Conservation (phyloP, 2,888 invertebrate genomes). For the Lumbricus terrestris region DNA sequence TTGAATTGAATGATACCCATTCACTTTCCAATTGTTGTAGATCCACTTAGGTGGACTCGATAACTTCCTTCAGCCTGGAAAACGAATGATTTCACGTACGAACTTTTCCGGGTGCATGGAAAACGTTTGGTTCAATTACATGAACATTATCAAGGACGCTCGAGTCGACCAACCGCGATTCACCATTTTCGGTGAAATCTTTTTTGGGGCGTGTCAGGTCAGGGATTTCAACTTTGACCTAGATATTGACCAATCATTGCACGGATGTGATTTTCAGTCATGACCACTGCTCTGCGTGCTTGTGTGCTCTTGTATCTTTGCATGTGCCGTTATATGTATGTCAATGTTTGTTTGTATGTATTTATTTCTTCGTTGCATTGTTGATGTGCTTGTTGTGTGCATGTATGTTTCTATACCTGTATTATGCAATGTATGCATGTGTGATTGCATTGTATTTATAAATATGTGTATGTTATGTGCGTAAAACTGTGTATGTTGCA, state of each 20-base stretch:
- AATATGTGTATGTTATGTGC: too few species aligned
- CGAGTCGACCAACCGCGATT: slow-evolving; percentile 41
- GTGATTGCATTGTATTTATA: too few species aligned
- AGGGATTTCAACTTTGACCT: not conserved
- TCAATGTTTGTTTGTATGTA: too few species aligned
- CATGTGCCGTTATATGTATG: not conserved
- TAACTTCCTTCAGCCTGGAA: slow-evolving; percentile 66
- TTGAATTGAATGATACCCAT: not conserved
- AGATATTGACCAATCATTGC: not conserved
- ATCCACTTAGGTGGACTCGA: slow-evolving; percentile 90
- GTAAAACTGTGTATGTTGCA: too few species aligned
- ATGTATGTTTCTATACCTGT: too few species aligned
- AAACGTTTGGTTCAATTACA: slow-evolving; percentile 86
- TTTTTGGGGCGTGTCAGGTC: slow-evolving; percentile 41
- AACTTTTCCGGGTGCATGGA: slow-evolving; percentile 96
- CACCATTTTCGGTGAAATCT: slow-evolving; percentile 41
- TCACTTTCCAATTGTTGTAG: slow-evolving; percentile 61
- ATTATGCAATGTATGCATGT: too few species aligned
- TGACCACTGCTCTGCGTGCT: not conserved
- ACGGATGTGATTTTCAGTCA: not conserved
- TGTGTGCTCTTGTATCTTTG: not conserved
- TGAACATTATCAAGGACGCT: slow-evolving; percentile 68
- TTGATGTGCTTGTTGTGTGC: not conserved
- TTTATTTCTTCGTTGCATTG: too few species aligned
- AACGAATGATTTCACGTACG: slow-evolving; percentile 80